A percentile compares a stretch with the other conserved stretches of the same genome.
Evolutionary conservation across 2,113 vertebrate genomes (phyloP).

Genomic region (Anguilla japonica): DNA sequence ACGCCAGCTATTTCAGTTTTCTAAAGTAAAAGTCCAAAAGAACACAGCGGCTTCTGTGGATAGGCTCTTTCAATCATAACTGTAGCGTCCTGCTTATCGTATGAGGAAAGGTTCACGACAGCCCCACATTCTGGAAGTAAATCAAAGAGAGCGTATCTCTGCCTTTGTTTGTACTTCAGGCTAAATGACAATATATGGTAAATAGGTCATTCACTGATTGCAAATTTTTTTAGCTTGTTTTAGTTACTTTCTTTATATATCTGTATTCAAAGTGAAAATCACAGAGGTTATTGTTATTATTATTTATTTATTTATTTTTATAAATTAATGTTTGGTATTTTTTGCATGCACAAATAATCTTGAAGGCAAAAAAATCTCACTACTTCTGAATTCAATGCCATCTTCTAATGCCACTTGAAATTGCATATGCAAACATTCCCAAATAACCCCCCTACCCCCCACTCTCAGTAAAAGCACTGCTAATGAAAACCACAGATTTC

Average conservation of each 20-base stretch:
- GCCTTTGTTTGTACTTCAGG: neutral
- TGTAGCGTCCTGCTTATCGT: neutral
- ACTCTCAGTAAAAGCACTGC: neutral
- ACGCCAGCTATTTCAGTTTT: neutral
- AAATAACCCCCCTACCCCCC: neutral
- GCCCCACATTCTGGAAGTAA: neutral
- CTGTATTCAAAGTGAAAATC: too few relatives aligned
- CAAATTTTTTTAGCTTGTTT: too few relatives aligned
- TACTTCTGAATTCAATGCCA: neutral
- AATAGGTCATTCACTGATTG: neutral
- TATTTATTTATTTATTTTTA: too few relatives aligned
- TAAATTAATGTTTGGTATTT: neutral
- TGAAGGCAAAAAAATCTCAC: neutral
- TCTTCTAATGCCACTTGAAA: neutral
- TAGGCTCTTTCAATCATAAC: neutral
- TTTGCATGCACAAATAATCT: neutral
- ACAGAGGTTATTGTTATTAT: too few relatives aligned
- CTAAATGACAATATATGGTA: neutral
- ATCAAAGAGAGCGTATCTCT: neutral
- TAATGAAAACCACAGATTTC: neutral
- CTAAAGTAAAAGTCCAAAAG: neutral
- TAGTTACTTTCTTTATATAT: too few relatives aligned
- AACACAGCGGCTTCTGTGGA: neutral
- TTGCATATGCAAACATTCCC: neutral
- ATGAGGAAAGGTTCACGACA: neutral